Evolutionary conservation across 2,797 vertebrate genomes (phyloP).

Genomic region (Lagodon rhomboides): DNA sequence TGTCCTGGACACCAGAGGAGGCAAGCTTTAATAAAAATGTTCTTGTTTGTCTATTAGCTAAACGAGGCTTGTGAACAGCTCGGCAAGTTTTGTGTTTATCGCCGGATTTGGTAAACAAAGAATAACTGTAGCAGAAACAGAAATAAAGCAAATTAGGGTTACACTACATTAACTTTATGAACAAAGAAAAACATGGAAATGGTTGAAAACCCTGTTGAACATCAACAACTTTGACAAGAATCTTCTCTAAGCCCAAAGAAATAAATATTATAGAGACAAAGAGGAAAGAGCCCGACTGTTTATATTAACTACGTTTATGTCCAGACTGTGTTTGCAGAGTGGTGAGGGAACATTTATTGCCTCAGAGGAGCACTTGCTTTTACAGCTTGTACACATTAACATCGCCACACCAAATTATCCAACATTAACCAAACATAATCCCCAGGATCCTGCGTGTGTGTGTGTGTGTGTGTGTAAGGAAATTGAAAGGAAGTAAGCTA

Average conservation of each 20-base stretch:
- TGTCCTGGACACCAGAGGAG: slow-evolving; percentile 84
- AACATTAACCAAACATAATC: slow-evolving; percentile 2
- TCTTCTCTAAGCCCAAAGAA: neutral
- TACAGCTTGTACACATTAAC: slow-evolving; percentile 16
- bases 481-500: slow-evolving; percentile 5
- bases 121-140: neutral
- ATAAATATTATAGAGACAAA: neutral
- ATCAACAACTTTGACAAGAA: neutral
- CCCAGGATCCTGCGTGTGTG: neutral
- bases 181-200: neutral
- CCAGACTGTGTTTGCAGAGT: slow-evolving; percentile 16
- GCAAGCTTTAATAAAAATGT: neutral
- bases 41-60: neutral
- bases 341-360: slow-evolving; percentile 39
- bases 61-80: neutral
- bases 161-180: neutral
- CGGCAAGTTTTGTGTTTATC: neutral
- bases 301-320: neutral
- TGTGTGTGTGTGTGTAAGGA: neutral
- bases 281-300: neutral
- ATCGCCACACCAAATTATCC: accelerated
- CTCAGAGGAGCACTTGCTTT: slow-evolving; percentile 9
- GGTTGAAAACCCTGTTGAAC: neutral
- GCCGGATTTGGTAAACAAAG: neutral
- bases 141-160: neutral